Evolutionary conservation across 2,888 invertebrate genomes (phyloP).

Genomic region (Julus scanicus): DNA sequence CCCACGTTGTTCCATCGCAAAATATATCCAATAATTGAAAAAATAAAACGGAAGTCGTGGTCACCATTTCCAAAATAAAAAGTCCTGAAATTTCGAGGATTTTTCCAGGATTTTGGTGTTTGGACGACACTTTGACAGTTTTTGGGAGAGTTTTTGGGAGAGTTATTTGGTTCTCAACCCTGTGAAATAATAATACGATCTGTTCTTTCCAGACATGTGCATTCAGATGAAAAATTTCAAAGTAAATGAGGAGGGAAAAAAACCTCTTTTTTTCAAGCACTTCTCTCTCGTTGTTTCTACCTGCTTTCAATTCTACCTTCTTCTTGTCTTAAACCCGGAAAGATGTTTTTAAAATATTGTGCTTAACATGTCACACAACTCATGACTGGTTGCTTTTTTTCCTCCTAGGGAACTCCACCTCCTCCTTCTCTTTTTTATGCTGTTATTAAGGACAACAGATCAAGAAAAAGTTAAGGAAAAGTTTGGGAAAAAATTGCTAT

Average conservation of each 20-base stretch:
- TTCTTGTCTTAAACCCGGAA: background rate
- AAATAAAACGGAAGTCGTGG: background rate
- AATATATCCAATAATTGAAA: background rate
- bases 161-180: conserved; percentile 4
- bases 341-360: background rate
- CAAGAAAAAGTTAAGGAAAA: background rate
- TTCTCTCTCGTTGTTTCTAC: background rate
- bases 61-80: no score
- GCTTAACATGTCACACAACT: background rate
- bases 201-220: conserved; percentile 12
- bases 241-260: background rate
- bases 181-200: background rate
- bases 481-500: background rate
- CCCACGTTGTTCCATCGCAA: background rate
- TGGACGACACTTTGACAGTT: no score
- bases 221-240: background rate
- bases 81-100: no score
- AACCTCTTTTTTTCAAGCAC: background rate
- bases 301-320: background rate
- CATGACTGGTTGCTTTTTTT: no score
- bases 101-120: no score
- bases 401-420: background rate
- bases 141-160: no score
- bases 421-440: background rate
- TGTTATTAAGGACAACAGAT: background rate